These are phyloP conservation scores for Temnothorax longispinosus DNA, from an alignment of 1,140 invertebrate species.

Conservation along the genomic window DNA sequence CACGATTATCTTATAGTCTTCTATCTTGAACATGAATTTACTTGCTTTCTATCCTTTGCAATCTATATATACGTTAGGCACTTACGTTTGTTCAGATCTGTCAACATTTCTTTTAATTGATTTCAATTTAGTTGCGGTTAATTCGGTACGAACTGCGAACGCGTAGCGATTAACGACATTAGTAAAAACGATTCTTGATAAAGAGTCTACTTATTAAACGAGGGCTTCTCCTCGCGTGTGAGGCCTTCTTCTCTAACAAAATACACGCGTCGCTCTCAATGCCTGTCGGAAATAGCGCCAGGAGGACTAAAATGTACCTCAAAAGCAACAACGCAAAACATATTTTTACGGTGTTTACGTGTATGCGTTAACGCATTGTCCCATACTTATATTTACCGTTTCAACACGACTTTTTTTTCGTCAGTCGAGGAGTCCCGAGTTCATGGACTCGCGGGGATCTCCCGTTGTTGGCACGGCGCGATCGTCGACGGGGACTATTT, in stretches of 20 bases:
- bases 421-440: too few species aligned
- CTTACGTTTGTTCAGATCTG: neutral
- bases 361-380: neutral
- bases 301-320: neutral
- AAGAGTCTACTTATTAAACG: neutral
- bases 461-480: neutral
- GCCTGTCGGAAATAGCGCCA: neutral
- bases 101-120: neutral
- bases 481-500: neutral
- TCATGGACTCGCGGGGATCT: neutral
- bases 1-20: neutral
- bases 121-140: neutral
- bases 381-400: neutral
- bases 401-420: neutral
- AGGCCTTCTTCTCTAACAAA: neutral
- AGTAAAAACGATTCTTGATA: neutral
- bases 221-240: neutral
- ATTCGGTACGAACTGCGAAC: neutral
- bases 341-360: neutral
- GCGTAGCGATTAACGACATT: neutral
- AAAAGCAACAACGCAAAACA: neutral
- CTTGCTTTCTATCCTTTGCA: neutral
- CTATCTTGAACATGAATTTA: neutral
- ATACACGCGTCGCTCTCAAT: neutral
- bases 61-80: neutral